Evolutionary conservation across 2,113 vertebrate genomes (phyloP).

Genomic region (Scomber japonicus): DNA sequence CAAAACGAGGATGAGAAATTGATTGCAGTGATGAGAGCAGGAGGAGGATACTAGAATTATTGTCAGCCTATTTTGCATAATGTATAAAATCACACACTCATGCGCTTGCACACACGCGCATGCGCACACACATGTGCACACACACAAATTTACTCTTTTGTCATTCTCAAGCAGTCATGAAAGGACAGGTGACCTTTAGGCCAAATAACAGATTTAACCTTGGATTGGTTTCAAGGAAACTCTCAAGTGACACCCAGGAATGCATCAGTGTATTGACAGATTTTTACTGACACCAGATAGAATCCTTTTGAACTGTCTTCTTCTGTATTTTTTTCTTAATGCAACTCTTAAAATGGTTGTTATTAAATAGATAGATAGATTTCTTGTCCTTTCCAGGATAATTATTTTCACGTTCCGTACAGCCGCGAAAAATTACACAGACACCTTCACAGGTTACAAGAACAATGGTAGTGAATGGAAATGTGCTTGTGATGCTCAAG

Average conservation of each 20-base stretch:
- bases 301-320: background rate
- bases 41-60: slow-evolving; percentile 17
- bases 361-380: background rate
- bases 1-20: slow-evolving; percentile 16
- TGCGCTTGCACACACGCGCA: background rate
- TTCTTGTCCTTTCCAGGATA: too few relatives aligned
- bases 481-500: too few relatives aligned
- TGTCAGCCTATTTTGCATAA: slow-evolving; percentile 27
- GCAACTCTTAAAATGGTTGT: background rate
- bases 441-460: too few relatives aligned
- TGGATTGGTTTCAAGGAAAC: background rate
- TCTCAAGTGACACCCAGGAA: background rate
- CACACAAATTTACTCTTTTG: background rate
- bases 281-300: background rate
- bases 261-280: background rate
- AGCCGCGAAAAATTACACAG: too few relatives aligned
- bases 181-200: slow-evolving; percentile 20
- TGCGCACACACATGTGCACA: background rate
- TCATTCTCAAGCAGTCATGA: background rate
- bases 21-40: slow-evolving; percentile 35
- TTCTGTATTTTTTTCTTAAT: background rate
- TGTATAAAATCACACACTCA: background rate
- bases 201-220: background rate
- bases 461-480: too few relatives aligned
- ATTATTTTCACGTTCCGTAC: too few relatives aligned